Evolutionary conservation across 2,888 invertebrate species (phyloP).

Genomic region (Acleris cristana): DNA sequence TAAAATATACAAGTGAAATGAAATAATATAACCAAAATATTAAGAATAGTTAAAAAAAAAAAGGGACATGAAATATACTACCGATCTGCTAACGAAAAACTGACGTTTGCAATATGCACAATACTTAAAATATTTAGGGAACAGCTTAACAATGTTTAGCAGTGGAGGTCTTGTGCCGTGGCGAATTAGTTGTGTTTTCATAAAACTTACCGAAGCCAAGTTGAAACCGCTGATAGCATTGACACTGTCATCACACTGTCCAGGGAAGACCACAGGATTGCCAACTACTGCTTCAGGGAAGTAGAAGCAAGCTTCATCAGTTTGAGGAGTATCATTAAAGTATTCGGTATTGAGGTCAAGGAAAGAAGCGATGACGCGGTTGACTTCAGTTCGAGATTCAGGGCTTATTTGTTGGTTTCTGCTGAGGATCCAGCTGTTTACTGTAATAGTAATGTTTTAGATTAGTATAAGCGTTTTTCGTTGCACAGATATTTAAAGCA

Average conservation of each 20-base stretch:
- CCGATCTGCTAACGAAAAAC: no score
- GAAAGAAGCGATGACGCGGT: conserved; percentile 27
- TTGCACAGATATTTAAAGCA: no score
- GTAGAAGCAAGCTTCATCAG: conserved; percentile 43
- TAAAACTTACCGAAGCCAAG: conserved; percentile 20
- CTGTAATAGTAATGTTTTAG: conserved; percentile 32
- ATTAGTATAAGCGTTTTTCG: no score
- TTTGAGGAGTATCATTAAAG: conserved; percentile 34
- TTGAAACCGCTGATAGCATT: conserved; percentile 46
- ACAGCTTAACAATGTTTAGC: no score
- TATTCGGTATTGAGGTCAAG: conserved; percentile 35
- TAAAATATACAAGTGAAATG: no score
- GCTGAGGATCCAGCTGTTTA: conserved; percentile 45
- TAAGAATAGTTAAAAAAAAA: no score
- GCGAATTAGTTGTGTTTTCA: neutral
- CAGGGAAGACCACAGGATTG: conserved; percentile 54
- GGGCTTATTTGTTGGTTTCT: conserved; percentile 29
- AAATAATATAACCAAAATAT: no score
- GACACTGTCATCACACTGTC: conserved; percentile 54
- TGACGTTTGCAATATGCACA: no score
- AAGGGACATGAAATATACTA: no score
- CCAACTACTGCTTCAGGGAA: conserved; percentile 52
- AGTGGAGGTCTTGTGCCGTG: no score
- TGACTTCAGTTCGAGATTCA: conserved; percentile 29
- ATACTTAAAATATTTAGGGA: no score